Evolutionary conservation across 2,797 vertebrate species (phyloP).

Genomic region (Chloroceryle inda): DNA sequence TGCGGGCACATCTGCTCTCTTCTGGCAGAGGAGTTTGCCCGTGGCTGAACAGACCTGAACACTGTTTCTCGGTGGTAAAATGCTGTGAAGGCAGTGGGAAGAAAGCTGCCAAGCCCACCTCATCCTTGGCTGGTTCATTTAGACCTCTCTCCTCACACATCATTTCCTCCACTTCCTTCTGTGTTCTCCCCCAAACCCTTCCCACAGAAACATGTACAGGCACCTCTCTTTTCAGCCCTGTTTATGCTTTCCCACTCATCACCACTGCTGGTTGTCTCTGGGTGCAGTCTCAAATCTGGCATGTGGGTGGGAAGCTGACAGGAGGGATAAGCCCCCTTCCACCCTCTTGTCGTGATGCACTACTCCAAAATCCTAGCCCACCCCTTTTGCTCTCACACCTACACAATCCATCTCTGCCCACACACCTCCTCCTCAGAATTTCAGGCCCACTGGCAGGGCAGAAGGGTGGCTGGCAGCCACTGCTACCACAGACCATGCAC

Average conservation of each 20-base stretch:
- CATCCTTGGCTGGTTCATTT: not conserved
- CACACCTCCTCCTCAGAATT: not conserved
- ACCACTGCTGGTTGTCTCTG: not conserved
- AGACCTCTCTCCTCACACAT: not conserved
- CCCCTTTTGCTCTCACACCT: not conserved
- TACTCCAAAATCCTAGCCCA: not conserved
- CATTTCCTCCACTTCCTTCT: not conserved
- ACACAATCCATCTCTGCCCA: not conserved
- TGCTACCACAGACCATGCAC: accelerated
- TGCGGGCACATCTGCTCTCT: not conserved
- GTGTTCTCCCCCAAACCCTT: not conserved
- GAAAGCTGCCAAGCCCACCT: conserved; percentile 10
- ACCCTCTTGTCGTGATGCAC: not conserved
- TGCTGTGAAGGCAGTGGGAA: not conserved
- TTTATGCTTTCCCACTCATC: not conserved
- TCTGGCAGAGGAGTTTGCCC: not conserved
- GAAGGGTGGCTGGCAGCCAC: not conserved
- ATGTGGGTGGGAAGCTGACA: not conserved
- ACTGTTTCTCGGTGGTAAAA: not conserved
- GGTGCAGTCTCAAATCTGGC: not conserved
- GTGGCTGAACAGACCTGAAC: not conserved
- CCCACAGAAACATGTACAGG: not conserved
- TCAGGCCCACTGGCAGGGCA: not conserved
- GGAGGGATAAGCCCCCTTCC: not conserved
- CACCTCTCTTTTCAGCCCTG: not conserved